Evolutionary conservation across 2,113 vertebrate species (phyloP), one percentile per base, ranked within the genome.

Genomic region (Campylorhamphus procurvoides): DNA sequence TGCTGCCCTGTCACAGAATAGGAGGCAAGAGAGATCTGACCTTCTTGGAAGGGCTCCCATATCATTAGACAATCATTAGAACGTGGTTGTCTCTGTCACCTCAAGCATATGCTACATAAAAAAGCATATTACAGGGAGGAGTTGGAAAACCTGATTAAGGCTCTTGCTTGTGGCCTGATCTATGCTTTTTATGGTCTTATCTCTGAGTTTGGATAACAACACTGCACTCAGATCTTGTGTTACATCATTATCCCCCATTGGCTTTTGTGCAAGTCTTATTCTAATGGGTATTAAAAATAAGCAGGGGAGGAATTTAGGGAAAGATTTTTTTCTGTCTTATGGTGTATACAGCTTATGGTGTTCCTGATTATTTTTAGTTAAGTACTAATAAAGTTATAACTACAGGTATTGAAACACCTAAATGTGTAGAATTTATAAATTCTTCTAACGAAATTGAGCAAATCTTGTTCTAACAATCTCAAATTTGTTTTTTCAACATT

Each of bases 241-340:
- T 90, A 58, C 1, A 0, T 66, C 33, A 10, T 67, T 75, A 76
- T 40, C 14, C n/a, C 20, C 10, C 5, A 6, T 0, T 7, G 29
- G 12, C 14, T 82, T 82, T 35, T 66, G 28, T 84, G 55, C 39
- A 75, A 39, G 33, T 59, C 29, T 33, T 78, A 4, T 37, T 69
- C 22, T 18, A 55, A 29, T 44, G 27, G 15, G 6, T 28, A 64
- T 2, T 56, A 47, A 37, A 83, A 62, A 81, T 27, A 74, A 87
- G 9, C 11, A 22, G 4, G 7, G 11, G 7, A 58, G 23, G 14
- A 77, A 33, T 67, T 78, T 27, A 82, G 23, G 13, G 29, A 29
- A 63, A 79, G 8, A 39, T 5, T 28, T 44, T 78, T 53, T 88
- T 75, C 18, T 33, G 28, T 14, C 4, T 46, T 66, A 14, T 14